These are phyloP conservation scores for Anhinga rufa DNA, from an alignment of 2,113 vertebrate species.

Conservation along the genomic window DNA sequence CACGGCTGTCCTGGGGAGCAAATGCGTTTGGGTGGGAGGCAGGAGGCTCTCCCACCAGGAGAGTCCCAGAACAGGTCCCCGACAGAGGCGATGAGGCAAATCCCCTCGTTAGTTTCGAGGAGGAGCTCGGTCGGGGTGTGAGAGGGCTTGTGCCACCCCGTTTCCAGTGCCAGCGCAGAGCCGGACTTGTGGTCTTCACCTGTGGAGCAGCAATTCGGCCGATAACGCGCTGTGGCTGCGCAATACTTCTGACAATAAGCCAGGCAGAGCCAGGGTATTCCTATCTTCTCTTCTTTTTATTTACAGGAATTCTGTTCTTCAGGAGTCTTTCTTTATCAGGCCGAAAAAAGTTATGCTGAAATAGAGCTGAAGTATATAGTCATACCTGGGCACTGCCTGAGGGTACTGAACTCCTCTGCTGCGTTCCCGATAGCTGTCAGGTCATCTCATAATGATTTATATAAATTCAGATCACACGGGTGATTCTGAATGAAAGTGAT, in stretches of 20 bases:
- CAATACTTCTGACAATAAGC: background rate
- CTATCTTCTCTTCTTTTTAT: background rate
- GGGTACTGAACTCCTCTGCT: background rate
- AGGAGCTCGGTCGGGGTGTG: background rate
- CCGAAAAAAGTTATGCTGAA: background rate
- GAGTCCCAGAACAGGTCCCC: background rate
- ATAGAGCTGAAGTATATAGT: background rate
- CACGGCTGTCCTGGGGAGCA: background rate
- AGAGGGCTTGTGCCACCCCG: background rate
- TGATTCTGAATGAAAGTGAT: background rate
- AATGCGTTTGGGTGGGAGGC: rapidly evolving
- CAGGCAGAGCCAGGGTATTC: background rate
- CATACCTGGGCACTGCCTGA: background rate
- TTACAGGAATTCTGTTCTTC: background rate
- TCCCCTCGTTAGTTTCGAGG: background rate
- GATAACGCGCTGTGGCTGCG: background rate
- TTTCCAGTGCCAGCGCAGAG: background rate
- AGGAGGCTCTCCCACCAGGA: rapidly evolving
- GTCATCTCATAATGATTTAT: background rate
- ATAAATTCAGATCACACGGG: background rate
- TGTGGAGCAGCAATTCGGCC: background rate
- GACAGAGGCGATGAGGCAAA: rapidly evolving
- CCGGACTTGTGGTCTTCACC: background rate
- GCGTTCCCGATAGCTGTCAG: background rate
- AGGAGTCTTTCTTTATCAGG: background rate